These are phyloP conservation scores for Ommatoiulus sabulosus DNA, from an alignment of 2,888 invertebrate species.

Conservation along the genomic window DNA sequence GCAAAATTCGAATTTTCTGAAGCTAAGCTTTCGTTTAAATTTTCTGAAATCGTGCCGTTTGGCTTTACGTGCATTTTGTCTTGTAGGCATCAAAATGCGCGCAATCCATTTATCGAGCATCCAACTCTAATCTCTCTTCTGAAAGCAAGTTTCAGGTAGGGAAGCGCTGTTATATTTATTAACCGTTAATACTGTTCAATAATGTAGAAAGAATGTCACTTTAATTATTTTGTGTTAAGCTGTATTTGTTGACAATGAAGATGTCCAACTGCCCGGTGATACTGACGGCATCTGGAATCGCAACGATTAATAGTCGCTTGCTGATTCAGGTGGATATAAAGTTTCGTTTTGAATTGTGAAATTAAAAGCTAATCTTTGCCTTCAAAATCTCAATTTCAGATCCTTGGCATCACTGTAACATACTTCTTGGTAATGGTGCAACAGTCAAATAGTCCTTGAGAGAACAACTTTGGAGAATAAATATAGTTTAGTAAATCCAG, in stretches of 20 bases:
- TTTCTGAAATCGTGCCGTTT: not conserved
- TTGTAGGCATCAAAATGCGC: constrained; percentile 3
- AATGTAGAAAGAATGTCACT: not conserved
- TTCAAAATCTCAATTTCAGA: not conserved
- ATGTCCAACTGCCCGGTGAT: not conserved
- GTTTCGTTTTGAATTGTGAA: not conserved
- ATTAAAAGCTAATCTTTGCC: not conserved
- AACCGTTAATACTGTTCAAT: too few species aligned
- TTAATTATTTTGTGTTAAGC: not conserved
- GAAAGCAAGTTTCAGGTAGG: constrained; percentile 43
- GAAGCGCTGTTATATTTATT: too few species aligned
- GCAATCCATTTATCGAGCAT: constrained; percentile 8
- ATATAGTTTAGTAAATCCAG: too few species aligned
- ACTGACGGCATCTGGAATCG: not conserved
- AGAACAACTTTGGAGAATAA: too few species aligned
- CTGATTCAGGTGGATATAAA: not conserved
- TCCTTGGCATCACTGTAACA: not conserved
- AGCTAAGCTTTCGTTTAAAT: not conserved
- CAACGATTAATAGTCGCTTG: not conserved
- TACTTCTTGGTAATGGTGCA: not conserved
- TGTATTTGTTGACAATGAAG: not conserved
- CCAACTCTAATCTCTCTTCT: not conserved
- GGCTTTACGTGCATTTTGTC: not conserved
- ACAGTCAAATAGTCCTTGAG: too few species aligned
- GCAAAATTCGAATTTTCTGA: not conserved